phyloP scores from a whole-genome alignment of 2,797 vertebrate species.

The Melanotaenia boesemani region DNA sequence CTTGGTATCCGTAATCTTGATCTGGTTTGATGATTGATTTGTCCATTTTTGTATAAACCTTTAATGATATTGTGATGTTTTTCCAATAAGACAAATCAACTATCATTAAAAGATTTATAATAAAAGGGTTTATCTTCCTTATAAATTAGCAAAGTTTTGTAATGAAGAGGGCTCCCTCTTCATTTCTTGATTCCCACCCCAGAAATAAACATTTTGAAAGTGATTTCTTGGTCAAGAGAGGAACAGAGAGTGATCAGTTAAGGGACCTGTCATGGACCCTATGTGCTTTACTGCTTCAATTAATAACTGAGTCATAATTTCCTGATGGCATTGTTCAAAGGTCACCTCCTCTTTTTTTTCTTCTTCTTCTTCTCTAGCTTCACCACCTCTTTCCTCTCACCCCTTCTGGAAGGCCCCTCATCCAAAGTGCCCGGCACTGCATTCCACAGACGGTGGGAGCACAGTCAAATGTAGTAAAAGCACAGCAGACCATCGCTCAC shows the following conservation, averaged over 20 bases:
- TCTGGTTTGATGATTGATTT: neutral
- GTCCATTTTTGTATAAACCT: neutral
- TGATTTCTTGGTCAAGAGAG: neutral
- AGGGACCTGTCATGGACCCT: conserved; percentile 3
- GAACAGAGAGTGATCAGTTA: conserved; percentile 1
- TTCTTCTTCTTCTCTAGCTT: conserved; percentile 17
- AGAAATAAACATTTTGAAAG: neutral
- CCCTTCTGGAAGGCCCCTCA: conserved; percentile 79
- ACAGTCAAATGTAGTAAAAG: conserved; percentile 73
- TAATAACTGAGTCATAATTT: conserved; percentile 84
- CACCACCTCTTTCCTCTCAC: conserved; percentile 63
- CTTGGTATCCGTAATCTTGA: neutral
- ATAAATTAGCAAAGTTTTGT: neutral
- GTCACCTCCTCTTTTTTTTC: conserved; percentile 57
- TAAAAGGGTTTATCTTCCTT: neutral
- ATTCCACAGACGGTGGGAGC: conserved; percentile 81
- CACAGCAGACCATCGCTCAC: conserved; percentile 42
- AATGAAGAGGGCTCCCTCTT: neutral
- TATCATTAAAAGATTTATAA: neutral
- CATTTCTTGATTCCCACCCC: neutral
- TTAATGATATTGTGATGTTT: neutral
- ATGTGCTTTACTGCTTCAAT: conserved; percentile 59
- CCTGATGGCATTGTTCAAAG: conserved; percentile 79
- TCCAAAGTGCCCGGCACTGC: conserved; percentile 73
- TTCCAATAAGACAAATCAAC: neutral